phyloP scores from a whole-genome alignment of 2,888 invertebrate genomes.

The Limnephilus rhombicus region DNA sequence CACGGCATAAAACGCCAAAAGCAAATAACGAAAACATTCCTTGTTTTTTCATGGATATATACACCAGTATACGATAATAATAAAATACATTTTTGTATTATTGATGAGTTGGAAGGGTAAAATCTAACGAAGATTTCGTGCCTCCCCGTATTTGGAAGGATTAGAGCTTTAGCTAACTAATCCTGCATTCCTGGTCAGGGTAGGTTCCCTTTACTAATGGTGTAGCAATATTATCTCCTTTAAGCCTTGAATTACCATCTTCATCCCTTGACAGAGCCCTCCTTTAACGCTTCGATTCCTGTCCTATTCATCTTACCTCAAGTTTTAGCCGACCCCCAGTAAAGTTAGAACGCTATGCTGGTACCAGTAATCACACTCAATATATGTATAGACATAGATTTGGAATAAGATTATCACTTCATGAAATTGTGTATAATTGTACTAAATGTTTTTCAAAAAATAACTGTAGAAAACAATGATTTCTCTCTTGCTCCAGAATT shows the following conservation, averaged over 20 bases:
- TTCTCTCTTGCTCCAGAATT: too few species aligned
- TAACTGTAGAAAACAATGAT: too few species aligned
- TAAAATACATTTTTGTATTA: background rate
- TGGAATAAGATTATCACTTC: background rate
- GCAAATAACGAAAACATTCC: too few species aligned
- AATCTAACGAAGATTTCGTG: background rate
- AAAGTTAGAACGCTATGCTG: background rate
- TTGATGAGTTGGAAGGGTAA: background rate
- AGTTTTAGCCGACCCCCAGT: background rate
- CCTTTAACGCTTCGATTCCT: constrained; percentile 11
- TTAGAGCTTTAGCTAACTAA: background rate
- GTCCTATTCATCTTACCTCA: constrained; percentile 7
- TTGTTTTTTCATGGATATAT: too few species aligned
- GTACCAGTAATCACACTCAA: background rate
- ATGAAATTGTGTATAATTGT: too few species aligned
- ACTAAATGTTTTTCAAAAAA: too few species aligned
- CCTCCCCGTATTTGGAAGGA: background rate
- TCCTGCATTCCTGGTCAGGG: background rate
- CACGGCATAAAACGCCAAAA: too few species aligned
- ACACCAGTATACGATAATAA: background rate
- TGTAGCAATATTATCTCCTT: background rate
- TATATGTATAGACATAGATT: background rate
- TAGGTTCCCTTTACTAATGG: background rate
- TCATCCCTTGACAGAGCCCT: constrained; percentile 4
- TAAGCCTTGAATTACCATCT: background rate